Conservation (phyloP, 2,888 invertebrate species). For the Stenodema calcarata region DNA sequence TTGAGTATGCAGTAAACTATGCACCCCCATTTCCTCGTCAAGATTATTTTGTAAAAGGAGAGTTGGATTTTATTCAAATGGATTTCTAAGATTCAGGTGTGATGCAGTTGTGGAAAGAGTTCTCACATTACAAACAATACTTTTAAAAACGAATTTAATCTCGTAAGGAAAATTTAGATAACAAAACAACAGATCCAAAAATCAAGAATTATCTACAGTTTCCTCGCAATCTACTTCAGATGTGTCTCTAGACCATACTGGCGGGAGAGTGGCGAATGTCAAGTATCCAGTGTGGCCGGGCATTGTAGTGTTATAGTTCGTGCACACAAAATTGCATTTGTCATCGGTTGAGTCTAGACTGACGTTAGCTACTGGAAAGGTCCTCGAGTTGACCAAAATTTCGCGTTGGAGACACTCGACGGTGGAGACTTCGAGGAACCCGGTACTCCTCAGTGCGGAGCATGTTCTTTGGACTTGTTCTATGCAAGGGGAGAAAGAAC, state of each 20-base stretch:
- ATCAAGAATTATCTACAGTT: not conserved
- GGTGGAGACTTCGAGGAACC: conserved; percentile 85
- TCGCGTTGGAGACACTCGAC: conserved; percentile 86
- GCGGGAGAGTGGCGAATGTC: conserved; percentile 89
- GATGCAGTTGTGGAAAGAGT: too few relatives aligned
- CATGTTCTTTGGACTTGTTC: conserved; percentile 97
- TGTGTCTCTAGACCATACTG: conserved; percentile 63
- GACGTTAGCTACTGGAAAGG: conserved; percentile 60
- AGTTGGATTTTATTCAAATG: too few relatives aligned
- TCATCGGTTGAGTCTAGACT: conserved; percentile 50
- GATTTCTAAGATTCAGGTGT: too few relatives aligned
- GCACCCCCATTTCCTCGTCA: too few relatives aligned
- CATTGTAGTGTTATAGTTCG: conserved; percentile 73
- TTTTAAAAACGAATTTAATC: too few relatives aligned
- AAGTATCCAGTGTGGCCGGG: conserved; percentile 97
- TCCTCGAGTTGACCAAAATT: conserved; percentile 73
- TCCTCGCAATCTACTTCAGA: not conserved
- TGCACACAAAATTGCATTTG: conserved; percentile 68
- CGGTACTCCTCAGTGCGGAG: conserved; percentile 71
- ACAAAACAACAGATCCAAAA: not conserved
- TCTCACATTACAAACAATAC: too few relatives aligned
- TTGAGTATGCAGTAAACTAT: too few relatives aligned
- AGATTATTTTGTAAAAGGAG: too few relatives aligned
- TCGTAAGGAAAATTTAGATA: too few relatives aligned
- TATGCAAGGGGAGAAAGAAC: conserved; percentile 98